Percentiles rank a stretch among this genome's conserved stretches.
These are phyloP conservation scores for Sesamia inferens DNA, from an alignment of 2,888 invertebrate genomes.

Conservation along the genomic window DNA sequence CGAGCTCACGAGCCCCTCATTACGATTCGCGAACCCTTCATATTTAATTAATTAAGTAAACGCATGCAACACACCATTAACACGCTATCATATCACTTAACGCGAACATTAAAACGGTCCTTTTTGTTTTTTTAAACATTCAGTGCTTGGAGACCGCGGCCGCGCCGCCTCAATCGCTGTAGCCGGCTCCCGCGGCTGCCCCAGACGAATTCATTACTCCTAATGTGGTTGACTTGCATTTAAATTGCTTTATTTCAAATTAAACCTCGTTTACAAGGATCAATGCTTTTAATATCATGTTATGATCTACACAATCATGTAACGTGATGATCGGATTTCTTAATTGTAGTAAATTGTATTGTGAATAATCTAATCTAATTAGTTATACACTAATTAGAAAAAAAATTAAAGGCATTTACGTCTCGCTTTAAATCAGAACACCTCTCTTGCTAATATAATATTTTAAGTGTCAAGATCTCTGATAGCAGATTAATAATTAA, in stretches of 20 bases:
- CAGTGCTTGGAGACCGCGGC: slow-evolving; percentile 26
- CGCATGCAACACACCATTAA: slow-evolving; percentile 76
- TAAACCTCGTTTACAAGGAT: slow-evolving; percentile 8
- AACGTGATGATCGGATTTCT: slow-evolving; percentile 9
- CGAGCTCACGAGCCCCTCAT: slow-evolving; percentile 56
- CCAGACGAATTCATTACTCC: slow-evolving; percentile 43
- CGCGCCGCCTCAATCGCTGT: background rate
- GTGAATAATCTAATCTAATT: no score
- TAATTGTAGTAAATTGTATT: background rate
- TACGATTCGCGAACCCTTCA: slow-evolving; percentile 72
- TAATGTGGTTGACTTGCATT: slow-evolving; percentile 29
- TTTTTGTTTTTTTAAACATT: slow-evolving; percentile 62
- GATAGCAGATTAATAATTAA: background rate
- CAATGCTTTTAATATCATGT: no score
- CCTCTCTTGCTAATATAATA: background rate
- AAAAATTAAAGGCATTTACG: background rate
- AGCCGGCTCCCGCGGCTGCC: background rate
- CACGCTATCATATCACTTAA: slow-evolving; percentile 74
- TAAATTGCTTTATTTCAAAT: slow-evolving; percentile 35
- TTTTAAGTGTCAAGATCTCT: slow-evolving; percentile 9
- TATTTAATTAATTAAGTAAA: slow-evolving; percentile 79
- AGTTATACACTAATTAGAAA: no score
- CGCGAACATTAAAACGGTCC: slow-evolving; percentile 62
- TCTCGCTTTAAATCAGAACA: background rate
- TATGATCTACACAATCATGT: background rate